Conservation (phyloP, 2,888 invertebrate species). For the Nephrotoma guestfalica region DNA sequence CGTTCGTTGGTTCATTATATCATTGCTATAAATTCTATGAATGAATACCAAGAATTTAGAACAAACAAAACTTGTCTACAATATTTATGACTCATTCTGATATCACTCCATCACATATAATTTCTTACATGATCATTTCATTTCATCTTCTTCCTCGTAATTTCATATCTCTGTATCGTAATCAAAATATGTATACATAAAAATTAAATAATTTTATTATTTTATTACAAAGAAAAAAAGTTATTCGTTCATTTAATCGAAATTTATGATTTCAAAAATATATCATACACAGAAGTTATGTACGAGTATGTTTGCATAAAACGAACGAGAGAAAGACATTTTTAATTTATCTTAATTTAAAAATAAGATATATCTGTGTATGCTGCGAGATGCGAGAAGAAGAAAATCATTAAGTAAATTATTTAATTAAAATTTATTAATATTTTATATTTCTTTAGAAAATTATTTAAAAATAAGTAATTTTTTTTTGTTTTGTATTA, state of each 20-base stretch:
- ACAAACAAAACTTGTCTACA: background rate
- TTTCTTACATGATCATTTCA: background rate
- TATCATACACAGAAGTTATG: background rate
- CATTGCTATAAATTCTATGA: background rate
- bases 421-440: background rate
- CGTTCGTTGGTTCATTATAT: background rate
- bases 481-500: background rate
- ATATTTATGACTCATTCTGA: background rate
- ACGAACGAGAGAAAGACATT: background rate
- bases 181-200: background rate
- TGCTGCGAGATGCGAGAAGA: background rate
- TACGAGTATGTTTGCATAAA: background rate
- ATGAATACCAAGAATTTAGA: background rate
- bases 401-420: background rate
- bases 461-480: background rate
- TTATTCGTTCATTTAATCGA: background rate
- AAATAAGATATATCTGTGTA: background rate
- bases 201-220: background rate
- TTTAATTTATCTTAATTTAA: background rate
- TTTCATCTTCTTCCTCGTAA: background rate
- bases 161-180: background rate
- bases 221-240: background rate
- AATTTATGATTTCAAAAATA: background rate
- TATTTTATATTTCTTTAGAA: background rate
- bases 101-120: background rate